phyloP scores from a whole-genome alignment of 1,140 invertebrate genomes.

The Atta texana region DNA sequence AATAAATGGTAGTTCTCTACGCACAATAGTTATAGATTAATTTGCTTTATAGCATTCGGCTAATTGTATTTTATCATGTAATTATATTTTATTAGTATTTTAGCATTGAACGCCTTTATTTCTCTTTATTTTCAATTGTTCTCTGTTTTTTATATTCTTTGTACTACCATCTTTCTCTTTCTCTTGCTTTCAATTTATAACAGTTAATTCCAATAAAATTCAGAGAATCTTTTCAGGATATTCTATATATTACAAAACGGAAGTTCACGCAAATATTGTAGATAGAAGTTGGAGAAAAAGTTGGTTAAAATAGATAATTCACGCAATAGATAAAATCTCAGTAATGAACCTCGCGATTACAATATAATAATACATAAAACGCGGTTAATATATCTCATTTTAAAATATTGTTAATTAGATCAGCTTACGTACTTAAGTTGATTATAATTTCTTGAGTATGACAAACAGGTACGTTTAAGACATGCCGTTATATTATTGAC shows the following conservation, averaged over 20 bases:
- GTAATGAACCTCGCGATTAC: slow-evolving; percentile 9
- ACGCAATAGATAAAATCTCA: slow-evolving; percentile 8
- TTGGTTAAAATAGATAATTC: slow-evolving; percentile 18
- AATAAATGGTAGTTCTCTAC: slow-evolving; percentile 31
- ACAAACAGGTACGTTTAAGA: slow-evolving; percentile 59
- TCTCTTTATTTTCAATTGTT: not conserved
- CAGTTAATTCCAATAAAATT: slow-evolving; percentile 5
- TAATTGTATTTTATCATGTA: not conserved
- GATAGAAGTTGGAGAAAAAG: not conserved
- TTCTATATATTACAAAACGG: slow-evolving; percentile 14
- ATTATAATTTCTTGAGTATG: slow-evolving; percentile 54
- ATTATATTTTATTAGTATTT: not conserved
- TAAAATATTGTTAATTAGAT: slow-evolving; percentile 37
- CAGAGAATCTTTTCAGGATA: not conserved
- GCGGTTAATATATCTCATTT: not conserved
- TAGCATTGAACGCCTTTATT: not conserved
- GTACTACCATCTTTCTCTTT: not conserved
- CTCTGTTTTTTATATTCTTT: not conserved
- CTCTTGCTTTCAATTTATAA: not conserved
- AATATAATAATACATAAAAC: slow-evolving; percentile 24
- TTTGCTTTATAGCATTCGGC: slow-evolving; percentile 3
- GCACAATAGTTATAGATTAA: slow-evolving; percentile 22
- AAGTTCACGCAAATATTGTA: not conserved
- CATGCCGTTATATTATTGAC: slow-evolving; percentile 70
- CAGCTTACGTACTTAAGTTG: slow-evolving; percentile 15